Evolutionary conservation across 2,888 invertebrate genomes (phyloP), one percentile per base, ranked within the genome.

Genomic region (Orthosia incerta): DNA sequence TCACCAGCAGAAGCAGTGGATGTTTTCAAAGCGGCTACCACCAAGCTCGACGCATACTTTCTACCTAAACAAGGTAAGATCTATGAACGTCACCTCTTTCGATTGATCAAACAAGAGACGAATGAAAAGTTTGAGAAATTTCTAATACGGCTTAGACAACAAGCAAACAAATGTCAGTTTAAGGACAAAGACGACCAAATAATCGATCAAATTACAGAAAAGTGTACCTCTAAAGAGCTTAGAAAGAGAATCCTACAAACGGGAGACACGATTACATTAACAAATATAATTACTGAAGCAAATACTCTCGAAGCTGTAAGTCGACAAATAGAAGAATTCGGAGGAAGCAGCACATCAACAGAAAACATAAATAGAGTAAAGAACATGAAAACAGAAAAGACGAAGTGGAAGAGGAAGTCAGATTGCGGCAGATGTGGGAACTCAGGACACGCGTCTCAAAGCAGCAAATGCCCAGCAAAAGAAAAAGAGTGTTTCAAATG

Each of bases 141-240:
- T 5, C 5, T 50, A 50, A 16, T 50, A 50, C n/a, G 51, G 11
- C 51, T 51, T n/a, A n/a, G 51, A n/a, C n/a, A n/a, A 12, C n/a
- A 51, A n/a, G 51, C 51, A 12, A 12, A 51, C 11, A 51, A 51
- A 51, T 51, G 12, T n/a, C 51, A 51, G 11, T 51, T 20, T 51
- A n/a, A n/a, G 3, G 51, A 51, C 11, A 51, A 51, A 51, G 20
- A 51, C n/a, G 51, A 51, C 5, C 51, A 51, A n/a, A 51, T 51
- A n/a, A 51, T 51, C n/a, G 51, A 51, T n/a, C 51, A 51, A n/a
- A 51, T 51, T n/a, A 51, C 51, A n/a, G n/a, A 51, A n/a, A 51
- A 51, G n/a, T n/a, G 51, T n/a, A 1, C 4, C 3, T n/a, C 18
- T n/a, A n/a, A 51, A 51, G 51, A 51, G 12, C 9, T 51, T 3